A percentile compares a stretch with the other conserved stretches of the same genome.
Evolutionary conservation across 2,888 invertebrate genomes (phyloP).

Genomic region (Sepiola atlantica): DNA sequence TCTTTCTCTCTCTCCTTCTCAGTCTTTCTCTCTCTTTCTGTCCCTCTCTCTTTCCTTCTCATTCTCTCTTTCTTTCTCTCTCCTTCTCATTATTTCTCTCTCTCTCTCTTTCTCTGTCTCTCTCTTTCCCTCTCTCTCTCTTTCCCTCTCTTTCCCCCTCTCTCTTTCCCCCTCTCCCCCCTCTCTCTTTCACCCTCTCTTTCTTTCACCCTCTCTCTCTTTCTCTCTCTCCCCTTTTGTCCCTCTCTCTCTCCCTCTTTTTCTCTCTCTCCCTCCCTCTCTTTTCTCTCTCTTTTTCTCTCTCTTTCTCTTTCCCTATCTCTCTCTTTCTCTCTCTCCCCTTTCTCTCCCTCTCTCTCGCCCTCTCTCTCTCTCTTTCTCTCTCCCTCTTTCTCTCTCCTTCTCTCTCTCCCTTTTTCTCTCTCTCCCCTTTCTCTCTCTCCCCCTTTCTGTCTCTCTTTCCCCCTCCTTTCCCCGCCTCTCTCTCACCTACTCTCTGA

Average conservation of each 20-base stretch:
- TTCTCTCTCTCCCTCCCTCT: background rate
- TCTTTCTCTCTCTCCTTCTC: no score
- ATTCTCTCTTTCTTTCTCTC: background rate
- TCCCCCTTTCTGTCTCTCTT: no score
- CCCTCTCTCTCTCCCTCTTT: background rate
- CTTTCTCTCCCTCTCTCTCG: background rate
- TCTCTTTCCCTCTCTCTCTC: background rate
- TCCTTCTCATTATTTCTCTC: background rate
- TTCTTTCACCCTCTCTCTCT: background rate
- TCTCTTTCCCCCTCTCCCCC: background rate
- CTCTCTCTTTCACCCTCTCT: background rate
- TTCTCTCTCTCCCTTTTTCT: no score
- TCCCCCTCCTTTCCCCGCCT: no score
- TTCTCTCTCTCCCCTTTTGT: background rate
- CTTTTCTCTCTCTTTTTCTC: constrained; percentile 35
- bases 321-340: background rate
- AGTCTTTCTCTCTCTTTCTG: no score
- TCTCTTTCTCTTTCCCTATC: constrained; percentile 45
- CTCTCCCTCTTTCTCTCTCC: no score
- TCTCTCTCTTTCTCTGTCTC: no score
- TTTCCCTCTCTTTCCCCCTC: background rate
- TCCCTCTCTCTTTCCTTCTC: no score
- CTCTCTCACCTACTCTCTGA: no score
- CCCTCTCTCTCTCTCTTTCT: no score
- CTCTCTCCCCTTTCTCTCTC: no score